These are phyloP conservation scores for Pedionomus torquatus DNA, from an alignment of 2,113 vertebrate species.

Conservation along the genomic window DNA sequence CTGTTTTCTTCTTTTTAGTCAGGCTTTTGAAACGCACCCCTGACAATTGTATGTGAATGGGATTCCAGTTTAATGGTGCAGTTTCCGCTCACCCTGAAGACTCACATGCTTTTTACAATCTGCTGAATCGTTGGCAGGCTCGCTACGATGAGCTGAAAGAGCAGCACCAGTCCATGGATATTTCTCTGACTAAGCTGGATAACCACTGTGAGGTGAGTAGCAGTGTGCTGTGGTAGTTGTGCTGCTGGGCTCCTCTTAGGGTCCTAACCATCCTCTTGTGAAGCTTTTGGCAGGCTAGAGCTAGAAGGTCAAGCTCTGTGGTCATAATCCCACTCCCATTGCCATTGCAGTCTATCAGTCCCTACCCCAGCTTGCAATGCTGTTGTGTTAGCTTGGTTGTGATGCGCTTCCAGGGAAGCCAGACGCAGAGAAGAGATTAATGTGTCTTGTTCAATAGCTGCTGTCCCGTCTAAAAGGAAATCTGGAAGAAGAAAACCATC, in stretches of 20 bases:
- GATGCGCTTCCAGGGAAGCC: neutral
- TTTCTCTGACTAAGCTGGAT: conserved; percentile 91
- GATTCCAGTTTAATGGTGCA: neutral
- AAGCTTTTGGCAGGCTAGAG: neutral
- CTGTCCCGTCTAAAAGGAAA: conserved; percentile 94
- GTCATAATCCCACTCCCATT: neutral
- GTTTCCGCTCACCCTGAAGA: neutral
- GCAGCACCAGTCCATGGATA: conserved; percentile 90
- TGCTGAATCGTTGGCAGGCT: conserved; percentile 86
- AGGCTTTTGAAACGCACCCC: neutral
- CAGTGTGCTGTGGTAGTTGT: neutral
- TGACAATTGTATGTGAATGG: neutral
- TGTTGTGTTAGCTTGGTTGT: neutral
- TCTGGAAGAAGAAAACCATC: conserved; percentile 97
- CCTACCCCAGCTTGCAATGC: neutral
- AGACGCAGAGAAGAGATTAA: neutral
- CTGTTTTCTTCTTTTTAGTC: neutral
- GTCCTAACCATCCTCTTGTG: neutral
- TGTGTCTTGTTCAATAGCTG: conserved; percentile 78
- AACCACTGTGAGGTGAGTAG: conserved; percentile 92
- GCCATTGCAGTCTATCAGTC: neutral
- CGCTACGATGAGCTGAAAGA: conserved; percentile 88
- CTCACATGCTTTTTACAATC: neutral
- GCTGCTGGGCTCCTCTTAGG: neutral
- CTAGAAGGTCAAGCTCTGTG: neutral